Evolutionary conservation across 1,140 invertebrate species (phyloP), one percentile per base, ranked within the genome.

Genomic region (Pygmarrhopalites habei): DNA sequence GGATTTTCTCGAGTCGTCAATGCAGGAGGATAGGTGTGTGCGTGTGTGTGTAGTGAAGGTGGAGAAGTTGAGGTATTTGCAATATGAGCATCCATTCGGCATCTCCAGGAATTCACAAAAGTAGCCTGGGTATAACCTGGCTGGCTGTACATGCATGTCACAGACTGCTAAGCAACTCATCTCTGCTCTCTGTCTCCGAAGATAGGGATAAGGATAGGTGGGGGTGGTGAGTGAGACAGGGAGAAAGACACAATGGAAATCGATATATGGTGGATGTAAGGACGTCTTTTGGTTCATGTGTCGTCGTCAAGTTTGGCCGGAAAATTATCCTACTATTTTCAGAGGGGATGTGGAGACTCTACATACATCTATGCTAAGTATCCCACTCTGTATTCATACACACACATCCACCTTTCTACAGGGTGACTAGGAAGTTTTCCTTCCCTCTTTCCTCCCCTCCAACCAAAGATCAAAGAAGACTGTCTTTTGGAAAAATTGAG

Each of bases 221-320:
- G 46, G 23, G 46, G n/a, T n/a, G n/a, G n/a, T n/a, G 7, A 23
- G 19, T 49, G n/a, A 49, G 7, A 19, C 46, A 7, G 23, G 23
- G 23, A 23, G 7, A 49, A 5, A 19, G 7, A 12, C 46, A 49
- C 46, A 49, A 12, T 7, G 46, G 46, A 49, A 49, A 49, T 49
- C 46, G 19, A 49, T 49, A 49, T 12, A 21, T 49, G 46, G 46
- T 7, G 14, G n/a, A 23, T 49, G 46, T 19, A 19, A 49, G 46
- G 7, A 49, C 19, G 46, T 49, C 46, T 49, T 49, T 49, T 49
- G 46, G 7, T 19, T 49, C 46, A 49, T 49, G 46, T 49, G 46
- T 49, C 46, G n/a, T n/a, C n/a, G 7, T 49, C 46, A 49, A 49
- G 46, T 49, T 49, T 49, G n/a, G 19, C 46, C 46, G 46, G 46